Percentiles rank a stretch among this genome's conserved stretches.
These are phyloP conservation scores for Brienomyrus longianalis DNA, from an alignment of 2,113 vertebrate genomes.

Conservation along the genomic window DNA sequence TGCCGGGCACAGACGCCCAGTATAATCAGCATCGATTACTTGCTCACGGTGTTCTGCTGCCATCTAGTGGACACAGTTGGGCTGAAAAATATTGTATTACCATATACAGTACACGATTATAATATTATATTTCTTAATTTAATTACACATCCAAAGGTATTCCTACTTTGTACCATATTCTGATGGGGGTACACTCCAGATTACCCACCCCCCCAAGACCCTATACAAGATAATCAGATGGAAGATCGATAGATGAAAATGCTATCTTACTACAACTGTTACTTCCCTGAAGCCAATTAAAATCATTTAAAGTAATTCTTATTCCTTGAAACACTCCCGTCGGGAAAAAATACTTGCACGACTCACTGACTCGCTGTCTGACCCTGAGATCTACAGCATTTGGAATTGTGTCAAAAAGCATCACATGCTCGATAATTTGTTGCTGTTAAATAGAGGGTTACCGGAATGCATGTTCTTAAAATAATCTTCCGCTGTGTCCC, in stretches of 20 bases:
- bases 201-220: not conserved
- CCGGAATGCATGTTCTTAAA: not conserved
- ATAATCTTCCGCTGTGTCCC: not conserved
- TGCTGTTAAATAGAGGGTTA: not conserved
- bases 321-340: not conserved
- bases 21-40: not conserved
- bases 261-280: no score
- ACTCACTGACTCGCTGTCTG: not conserved
- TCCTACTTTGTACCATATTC: not conserved
- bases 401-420: not conserved
- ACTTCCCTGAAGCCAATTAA: no score
- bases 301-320: not conserved
- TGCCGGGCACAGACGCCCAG: not conserved
- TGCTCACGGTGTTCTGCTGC: slow-evolving; percentile 17
- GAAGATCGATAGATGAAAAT: not conserved
- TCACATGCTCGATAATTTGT: not conserved
- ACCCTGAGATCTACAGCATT: not conserved
- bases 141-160: not conserved
- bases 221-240: not conserved
- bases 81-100: not conserved
- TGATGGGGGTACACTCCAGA: not conserved
- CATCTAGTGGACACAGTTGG: slow-evolving; percentile 15
- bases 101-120: not conserved
- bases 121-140: not conserved
- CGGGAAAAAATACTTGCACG: not conserved